Conservation (phyloP, 2,888 invertebrate species). For the Nomada goodeniana region DNA sequence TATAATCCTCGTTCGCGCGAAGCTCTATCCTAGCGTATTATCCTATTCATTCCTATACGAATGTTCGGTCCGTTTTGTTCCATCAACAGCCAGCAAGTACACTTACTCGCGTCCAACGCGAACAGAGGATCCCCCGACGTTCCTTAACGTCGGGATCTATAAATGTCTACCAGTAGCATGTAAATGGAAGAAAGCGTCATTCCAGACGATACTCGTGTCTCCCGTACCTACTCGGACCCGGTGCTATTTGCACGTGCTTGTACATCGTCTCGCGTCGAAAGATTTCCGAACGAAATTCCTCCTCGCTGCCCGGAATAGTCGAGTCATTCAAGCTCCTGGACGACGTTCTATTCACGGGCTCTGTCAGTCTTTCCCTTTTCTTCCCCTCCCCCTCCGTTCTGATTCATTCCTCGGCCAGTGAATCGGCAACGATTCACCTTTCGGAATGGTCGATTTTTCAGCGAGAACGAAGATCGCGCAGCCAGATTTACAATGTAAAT, state of each 20-base stretch:
- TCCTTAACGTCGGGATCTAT: conserved; percentile 47
- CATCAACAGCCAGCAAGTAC: too few species aligned
- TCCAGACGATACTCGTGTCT: conserved; percentile 49
- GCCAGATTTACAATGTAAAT: conserved; percentile 31
- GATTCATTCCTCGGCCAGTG: conserved; percentile 42
- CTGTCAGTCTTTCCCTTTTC: not conserved
- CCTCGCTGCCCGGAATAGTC: conserved; percentile 58
- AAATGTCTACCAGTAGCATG: conserved; percentile 53
- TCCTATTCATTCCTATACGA: not conserved
- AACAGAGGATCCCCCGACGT: conserved; percentile 26
- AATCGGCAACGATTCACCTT: conserved; percentile 56
- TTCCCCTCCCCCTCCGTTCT: not conserved
- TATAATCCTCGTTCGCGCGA: not conserved
- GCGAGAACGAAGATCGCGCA: conserved; percentile 18
- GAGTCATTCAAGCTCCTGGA: conserved; percentile 65
- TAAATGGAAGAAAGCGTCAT: conserved; percentile 57
- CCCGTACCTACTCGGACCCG: conserved; percentile 17
- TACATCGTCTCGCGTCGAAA: conserved; percentile 49
- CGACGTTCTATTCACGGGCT: conserved; percentile 55
- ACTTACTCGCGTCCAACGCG: not conserved
- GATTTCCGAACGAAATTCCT: conserved; percentile 68
- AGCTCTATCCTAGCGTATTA: not conserved
- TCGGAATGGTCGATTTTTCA: conserved; percentile 19
- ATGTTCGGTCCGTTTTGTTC: not conserved
- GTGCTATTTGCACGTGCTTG: conserved; percentile 56